These are phyloP conservation scores for Microctenopoma lineatum DNA, from an alignment of 2,797 vertebrate species.

Conservation along the genomic window DNA sequence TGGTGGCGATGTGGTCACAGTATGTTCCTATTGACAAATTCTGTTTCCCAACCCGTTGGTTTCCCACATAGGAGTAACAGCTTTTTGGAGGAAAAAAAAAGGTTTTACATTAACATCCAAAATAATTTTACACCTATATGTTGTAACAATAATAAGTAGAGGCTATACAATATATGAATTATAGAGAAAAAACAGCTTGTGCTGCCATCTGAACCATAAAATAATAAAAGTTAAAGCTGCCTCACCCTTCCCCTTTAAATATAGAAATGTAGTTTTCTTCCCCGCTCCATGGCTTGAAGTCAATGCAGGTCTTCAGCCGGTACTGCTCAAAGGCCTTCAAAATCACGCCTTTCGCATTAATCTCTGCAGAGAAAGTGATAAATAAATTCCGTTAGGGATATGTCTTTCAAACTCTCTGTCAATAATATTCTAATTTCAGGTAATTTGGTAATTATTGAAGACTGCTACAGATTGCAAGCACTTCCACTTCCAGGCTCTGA, in stretches of 20 bases:
- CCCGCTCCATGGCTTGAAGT: slow-evolving; percentile 93
- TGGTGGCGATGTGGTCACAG: slow-evolving; percentile 89
- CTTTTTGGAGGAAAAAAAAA: slow-evolving; percentile 70
- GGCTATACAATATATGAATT: too few species aligned
- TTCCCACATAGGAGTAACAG: slow-evolving; percentile 94
- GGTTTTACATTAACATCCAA: slow-evolving; percentile 21
- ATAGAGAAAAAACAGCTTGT: too few species aligned
- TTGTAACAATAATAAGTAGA: not conserved
- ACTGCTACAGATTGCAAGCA: not conserved
- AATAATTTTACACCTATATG: not conserved
- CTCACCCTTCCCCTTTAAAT: slow-evolving; percentile 92
- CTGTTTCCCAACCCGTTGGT: slow-evolving; percentile 83
- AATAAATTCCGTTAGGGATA: slow-evolving; percentile 3
- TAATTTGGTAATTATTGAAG: slow-evolving; percentile 5
- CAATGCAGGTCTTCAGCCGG: slow-evolving; percentile 93
- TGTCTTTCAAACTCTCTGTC: too few species aligned
- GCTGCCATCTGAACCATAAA: not conserved
- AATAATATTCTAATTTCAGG: not conserved
- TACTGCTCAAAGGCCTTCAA: slow-evolving; percentile 95
- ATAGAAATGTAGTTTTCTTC: slow-evolving; percentile 94
- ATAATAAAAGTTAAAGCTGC: not conserved
- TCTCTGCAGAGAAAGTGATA: slow-evolving; percentile 79
- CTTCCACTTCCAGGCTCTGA: not conserved
- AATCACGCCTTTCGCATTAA: slow-evolving; percentile 94
- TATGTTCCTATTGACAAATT: slow-evolving; percentile 86